These are phyloP conservation scores for Trichomalopsis sarcophagae DNA, from an alignment of 1,140 invertebrate genomes.

Conservation along the genomic window DNA sequence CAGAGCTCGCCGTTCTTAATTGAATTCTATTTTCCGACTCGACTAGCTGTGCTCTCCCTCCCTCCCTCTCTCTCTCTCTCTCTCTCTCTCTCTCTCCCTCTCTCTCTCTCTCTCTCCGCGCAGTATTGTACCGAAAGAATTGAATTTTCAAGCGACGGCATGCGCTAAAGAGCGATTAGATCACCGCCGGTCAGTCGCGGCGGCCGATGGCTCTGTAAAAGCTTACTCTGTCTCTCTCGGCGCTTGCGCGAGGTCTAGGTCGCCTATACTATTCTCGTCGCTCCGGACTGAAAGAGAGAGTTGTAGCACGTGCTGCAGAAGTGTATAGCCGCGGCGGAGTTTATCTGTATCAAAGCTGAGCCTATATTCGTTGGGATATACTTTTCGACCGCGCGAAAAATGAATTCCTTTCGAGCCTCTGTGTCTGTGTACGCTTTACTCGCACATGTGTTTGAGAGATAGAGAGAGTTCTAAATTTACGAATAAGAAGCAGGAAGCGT, in stretches of 20 bases:
- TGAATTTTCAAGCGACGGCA: not conserved
- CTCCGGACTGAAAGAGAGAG: conserved; percentile 16
- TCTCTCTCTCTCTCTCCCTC: no score
- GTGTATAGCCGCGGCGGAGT: not conserved
- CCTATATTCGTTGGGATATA: not conserved
- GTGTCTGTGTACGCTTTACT: no score
- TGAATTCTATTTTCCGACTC: not conserved
- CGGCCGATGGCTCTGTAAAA: not conserved
- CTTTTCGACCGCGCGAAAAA: not conserved
- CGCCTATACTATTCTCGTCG: conserved; percentile 20
- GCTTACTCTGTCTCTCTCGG: no score
- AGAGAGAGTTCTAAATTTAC: not conserved
- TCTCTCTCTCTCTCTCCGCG: no score
- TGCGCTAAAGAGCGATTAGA: not conserved
- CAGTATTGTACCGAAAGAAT: not conserved
- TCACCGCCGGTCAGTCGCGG: not conserved
- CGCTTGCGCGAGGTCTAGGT: conserved; percentile 32
- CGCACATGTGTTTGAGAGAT: no score
- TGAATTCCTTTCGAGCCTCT: no score
- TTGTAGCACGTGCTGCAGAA: conserved; percentile 10
- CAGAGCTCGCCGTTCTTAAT: not conserved
- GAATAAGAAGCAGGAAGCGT: not conserved
- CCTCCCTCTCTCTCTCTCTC: no score
- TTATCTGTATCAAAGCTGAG: conserved; percentile 26
- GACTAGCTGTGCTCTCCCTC: not conserved